These are phyloP conservation scores for Quadroppia sp. DNA, from an alignment of 2,888 invertebrate species.

Conservation along the genomic window DNA sequence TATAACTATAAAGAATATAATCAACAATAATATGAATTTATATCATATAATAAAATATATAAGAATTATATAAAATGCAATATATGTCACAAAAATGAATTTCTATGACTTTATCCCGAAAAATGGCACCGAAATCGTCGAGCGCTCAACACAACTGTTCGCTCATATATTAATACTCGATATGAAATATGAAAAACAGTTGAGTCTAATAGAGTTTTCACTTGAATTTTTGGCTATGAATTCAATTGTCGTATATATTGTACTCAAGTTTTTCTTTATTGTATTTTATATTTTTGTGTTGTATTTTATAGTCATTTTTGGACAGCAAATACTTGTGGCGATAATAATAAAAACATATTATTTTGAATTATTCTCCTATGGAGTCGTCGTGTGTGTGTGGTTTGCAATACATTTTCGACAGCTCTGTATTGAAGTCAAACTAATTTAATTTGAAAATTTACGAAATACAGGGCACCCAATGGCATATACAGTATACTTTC, in stretches of 20 bases:
- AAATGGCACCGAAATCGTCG: background rate
- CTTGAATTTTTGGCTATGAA: background rate
- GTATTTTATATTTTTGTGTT: too few species aligned
- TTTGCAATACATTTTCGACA: background rate
- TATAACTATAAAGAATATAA: background rate
- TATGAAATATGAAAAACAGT: background rate
- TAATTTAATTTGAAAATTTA: too few species aligned
- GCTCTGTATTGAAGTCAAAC: background rate
- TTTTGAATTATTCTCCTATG: background rate
- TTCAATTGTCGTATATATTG: conserved; percentile 18
- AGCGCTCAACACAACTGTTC: background rate
- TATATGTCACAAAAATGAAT: conserved; percentile 30
- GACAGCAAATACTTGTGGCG: background rate
- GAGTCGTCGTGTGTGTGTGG: background rate
- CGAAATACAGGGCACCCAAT: too few species aligned
- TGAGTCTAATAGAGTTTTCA: conserved; percentile 1
- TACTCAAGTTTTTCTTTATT: background rate
- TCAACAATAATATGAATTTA: background rate
- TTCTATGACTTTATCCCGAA: background rate
- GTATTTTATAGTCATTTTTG: conserved; percentile 1
- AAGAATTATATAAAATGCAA: conserved; percentile 26
- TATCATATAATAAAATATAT: conserved; percentile 9
- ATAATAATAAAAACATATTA: background rate
- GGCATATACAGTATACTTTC: background rate
- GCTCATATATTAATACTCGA: background rate